Evolutionary conservation across 2,113 vertebrate species (phyloP).

Genomic region (Hydropotes inermis): DNA sequence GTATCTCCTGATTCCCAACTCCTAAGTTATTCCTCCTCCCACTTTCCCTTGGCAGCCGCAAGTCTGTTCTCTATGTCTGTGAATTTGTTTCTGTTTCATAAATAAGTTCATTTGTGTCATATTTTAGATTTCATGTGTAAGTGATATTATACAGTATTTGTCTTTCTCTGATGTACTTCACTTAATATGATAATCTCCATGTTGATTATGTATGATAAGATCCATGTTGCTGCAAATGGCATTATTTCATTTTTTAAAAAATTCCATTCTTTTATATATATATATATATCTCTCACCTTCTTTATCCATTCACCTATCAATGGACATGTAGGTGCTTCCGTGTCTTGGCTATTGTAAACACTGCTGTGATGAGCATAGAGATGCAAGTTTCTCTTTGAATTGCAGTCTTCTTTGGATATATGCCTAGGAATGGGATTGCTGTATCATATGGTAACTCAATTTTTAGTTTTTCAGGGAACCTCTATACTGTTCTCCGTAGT

Average conservation of each 20-base stretch:
- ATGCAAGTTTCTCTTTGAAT: neutral
- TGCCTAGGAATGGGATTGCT: neutral
- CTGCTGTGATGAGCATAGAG: neutral
- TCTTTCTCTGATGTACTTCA: neutral
- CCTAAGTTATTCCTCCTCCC: neutral
- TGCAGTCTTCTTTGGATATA: neutral
- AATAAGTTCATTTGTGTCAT: neutral
- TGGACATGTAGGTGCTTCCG: neutral
- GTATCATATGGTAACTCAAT: neutral
- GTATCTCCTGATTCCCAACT: neutral
- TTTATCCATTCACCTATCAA: neutral
- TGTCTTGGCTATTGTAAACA: neutral
- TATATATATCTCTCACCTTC: neutral
- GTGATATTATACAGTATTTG: neutral
- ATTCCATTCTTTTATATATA: neutral
- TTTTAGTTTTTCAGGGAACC: neutral
- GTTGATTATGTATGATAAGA: neutral
- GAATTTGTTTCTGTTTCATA: neutral
- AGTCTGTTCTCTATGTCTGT: neutral
- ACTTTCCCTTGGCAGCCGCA: neutral
- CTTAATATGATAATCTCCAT: neutral
- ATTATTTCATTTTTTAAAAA: neutral
- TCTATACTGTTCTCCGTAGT: neutral
- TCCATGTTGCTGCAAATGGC: neutral
- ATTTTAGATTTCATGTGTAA: neutral